Evolutionary conservation across 2,888 invertebrate species (phyloP), one percentile per base, ranked within the genome.

Genomic region (Lagria hirta): DNA sequence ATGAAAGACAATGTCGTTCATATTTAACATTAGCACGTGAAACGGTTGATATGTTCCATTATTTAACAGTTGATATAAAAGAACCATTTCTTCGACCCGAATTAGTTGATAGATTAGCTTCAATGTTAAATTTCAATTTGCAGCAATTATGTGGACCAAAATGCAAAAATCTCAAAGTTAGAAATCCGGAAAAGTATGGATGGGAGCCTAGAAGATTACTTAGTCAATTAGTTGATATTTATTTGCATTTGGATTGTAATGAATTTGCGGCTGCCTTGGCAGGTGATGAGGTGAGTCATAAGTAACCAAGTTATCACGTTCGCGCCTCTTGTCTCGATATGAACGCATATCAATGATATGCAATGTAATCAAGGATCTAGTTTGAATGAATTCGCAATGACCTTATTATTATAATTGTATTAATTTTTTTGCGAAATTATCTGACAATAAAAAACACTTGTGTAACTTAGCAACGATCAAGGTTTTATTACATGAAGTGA

Each of bases 101-200:
- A 74, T 76, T 99, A 51, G 94, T 92, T 24, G 94, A 94, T 66
- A 66, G 66, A 42, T 80, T 99, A 42, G 95, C 97, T 38, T 94
- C 97, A 42, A 99, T 99, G 98, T 79, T 99, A 55, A 97, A 99
- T 74, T 97, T 94, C 72, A 99, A 99, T 75, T 78, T 99, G 53
- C 89, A 92, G 68, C 97, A 98, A 70, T 77, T 99, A 32, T 96
- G 95, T 71, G 96, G 97, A 5, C 88, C 93, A 28, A 96, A 96
- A 73, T 97, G 96, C 76, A 90, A 92, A 73, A 87, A 86, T 70
- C 77, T 95, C 48, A 93, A 93, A 78, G 96, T 97, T 34, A 84
- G 88, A 42, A 88, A 89, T 59, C 92, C 94, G 1, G 88, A 91
- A 53, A 94, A 94, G 71, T 99, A 97, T 71, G 92, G 93, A 6